Percentiles rank a stretch among this genome's conserved stretches.
These are phyloP conservation scores for Crocallis elinguaria DNA, from an alignment of 2,888 invertebrate genomes.

Conservation along the genomic window DNA sequence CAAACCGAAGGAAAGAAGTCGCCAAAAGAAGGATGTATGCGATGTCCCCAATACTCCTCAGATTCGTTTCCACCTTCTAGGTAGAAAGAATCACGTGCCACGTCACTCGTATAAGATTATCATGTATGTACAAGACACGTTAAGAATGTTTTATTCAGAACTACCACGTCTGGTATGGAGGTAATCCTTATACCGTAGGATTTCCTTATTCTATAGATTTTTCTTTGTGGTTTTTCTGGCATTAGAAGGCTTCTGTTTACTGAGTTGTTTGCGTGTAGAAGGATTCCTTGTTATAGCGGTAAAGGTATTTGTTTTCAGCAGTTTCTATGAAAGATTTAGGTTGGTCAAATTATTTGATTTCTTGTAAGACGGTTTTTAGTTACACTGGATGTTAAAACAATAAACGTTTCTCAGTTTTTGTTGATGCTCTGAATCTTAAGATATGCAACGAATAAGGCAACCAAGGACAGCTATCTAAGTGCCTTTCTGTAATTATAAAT, in stretches of 20 bases:
- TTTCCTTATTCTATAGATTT: constrained; percentile 40
- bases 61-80: constrained; percentile 48
- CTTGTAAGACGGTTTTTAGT: no score
- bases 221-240: constrained; percentile 6
- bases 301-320: background rate
- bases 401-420: no score
- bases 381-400: no score
- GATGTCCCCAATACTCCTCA: constrained; percentile 24
- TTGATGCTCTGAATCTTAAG: no score
- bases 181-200: constrained; percentile 41
- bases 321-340: no score
- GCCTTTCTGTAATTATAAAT: no score
- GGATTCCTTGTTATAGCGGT: background rate
- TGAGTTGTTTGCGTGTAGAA: background rate
- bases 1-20: background rate
- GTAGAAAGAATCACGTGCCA: constrained; percentile 42
- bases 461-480: no score
- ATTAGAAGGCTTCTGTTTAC: constrained; percentile 3
- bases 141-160: constrained; percentile 38
- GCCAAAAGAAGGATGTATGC: constrained; percentile 6
- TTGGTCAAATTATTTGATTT: no score
- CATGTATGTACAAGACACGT: constrained; percentile 47
- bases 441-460: no score
- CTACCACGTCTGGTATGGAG: constrained; percentile 27
- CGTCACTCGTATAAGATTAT: constrained; percentile 44